Evolutionary conservation across 2,113 vertebrate genomes (phyloP), one percentile per base, ranked within the genome.

Genomic region (Tupaia chinensis): DNA sequence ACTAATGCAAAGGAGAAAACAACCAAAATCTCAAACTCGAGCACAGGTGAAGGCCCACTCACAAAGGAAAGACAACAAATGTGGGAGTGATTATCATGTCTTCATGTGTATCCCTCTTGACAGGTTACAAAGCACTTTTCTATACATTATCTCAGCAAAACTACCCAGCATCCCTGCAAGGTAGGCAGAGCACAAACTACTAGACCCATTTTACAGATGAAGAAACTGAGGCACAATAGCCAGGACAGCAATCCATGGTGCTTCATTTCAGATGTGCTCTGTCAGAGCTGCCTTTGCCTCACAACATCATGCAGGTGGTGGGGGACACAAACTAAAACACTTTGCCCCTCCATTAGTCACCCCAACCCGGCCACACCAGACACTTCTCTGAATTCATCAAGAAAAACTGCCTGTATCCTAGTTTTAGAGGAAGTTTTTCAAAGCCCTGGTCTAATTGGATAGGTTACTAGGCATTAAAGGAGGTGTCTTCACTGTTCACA

Each of bases 1-100:
- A 66, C 29, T 29, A 68, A 53, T 72, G 44, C 82, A 85, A 61
- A 96, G 2, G 13, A 56, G 58, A 90, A 9, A 56, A 65, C 27
- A 87, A 32, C 23, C 22, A 74, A 61, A 86, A 78, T 58, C 34
- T 80, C 60, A 89, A 80, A 19, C 79, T 61, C 56, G 60, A 16
- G 25, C 63, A 61, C 65, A 87, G 79, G 87, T 58, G 23, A 95
- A 92, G 32, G 73, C 34, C 87, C 20, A 70, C n/a, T 84, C 88
- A 85, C 58, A 83, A 54, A 27, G 32, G 16, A 66, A 82, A 65
- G 13, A 23, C 60, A 83, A 29, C 19, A 63, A 77, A 76, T 58
- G 27, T 14, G 32, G 63, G 68, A 27, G 4, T 29, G 29, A 61
- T 69, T 22, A 32, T 22, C 54, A 29, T 77, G 81, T 69, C 27